These are phyloP conservation scores for Antheraea yamamai DNA, from an alignment of 2,888 invertebrate species.

Conservation along the genomic window DNA sequence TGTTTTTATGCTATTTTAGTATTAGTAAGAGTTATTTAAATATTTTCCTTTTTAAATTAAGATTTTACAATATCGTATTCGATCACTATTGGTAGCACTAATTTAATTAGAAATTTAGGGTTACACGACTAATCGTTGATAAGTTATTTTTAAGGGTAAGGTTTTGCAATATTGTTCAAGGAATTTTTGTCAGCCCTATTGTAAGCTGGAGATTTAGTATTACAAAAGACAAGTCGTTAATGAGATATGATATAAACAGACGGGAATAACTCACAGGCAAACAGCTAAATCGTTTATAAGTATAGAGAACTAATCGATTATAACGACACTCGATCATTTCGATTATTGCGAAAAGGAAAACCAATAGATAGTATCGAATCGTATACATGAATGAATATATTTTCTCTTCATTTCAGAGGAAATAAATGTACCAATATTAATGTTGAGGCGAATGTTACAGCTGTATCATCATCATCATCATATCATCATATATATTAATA, in stretches of 20 bases:
- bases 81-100: background rate
- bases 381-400: background rate
- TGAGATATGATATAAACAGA: slow-evolving; percentile 47
- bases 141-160: slow-evolving; percentile 16
- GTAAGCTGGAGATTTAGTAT: background rate
- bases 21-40: background rate
- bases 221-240: slow-evolving; percentile 33
- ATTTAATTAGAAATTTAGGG: background rate
- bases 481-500: no score
- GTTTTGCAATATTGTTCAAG: background rate
- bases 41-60: background rate
- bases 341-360: background rate
- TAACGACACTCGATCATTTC: slow-evolving; percentile 53
- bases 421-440: background rate
- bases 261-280: slow-evolving; percentile 66
- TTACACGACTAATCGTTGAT: slow-evolving; percentile 34
- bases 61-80: background rate
- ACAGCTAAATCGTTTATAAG: slow-evolving; percentile 49
- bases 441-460: background rate
- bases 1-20: background rate
- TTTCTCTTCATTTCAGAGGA: background rate
- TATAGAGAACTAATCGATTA: slow-evolving; percentile 57
- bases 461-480: no score
- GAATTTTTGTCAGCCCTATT: background rate
- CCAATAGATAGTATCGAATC: background rate